Evolutionary conservation across 2,888 invertebrate genomes (phyloP), one percentile per base, ranked within the genome.

Genomic region (Spisula subtruncata): DNA sequence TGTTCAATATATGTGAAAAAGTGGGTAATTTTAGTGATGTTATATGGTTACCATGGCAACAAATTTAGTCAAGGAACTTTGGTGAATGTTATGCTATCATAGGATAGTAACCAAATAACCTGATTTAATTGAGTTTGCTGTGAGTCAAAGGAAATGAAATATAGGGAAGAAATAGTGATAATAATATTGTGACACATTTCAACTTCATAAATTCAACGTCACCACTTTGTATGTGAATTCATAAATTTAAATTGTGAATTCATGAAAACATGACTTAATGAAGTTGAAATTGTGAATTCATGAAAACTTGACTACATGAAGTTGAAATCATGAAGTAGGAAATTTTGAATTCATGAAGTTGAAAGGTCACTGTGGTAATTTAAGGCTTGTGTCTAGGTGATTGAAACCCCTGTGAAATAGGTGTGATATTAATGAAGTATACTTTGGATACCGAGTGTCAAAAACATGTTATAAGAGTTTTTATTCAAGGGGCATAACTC

Each of bases 1-100:
- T 25, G 60, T 25, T 66, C 25, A 25, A 66, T 66, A n/a, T n/a
- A 25, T 66, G 60, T 25, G 60, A 25, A 10, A 66, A n/a, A 66
- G n/a, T 25, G 60, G 25, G 25, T 25, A 25, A 66, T 66, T 25
- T 25, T 5, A 66, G 60, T 66, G 25, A 66, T 66, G n/a, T 6
- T 66, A 75, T 10, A 75, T 32, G 29, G 75, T 75, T 32, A 35
- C 75, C 14, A 75, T 75, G 35, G 75, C 6, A 75, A 75, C 75
- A 75, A 14, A 75, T 75, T 75, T 16, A 16, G 32, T 75, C 29
- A 35, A 25, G 35, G 75, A 35, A 75, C 25, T n/a, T n/a, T 25
- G 60, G 25, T 2, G 32, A 75, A 32, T 75, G n/a, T n/a, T n/a
- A n/a, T n/a, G 18, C 35, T 29, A 35, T 75, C 4, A 35, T 35